Evolutionary conservation across 1,140 invertebrate species (phyloP).

Genomic region (Hyles euphorbiae): DNA sequence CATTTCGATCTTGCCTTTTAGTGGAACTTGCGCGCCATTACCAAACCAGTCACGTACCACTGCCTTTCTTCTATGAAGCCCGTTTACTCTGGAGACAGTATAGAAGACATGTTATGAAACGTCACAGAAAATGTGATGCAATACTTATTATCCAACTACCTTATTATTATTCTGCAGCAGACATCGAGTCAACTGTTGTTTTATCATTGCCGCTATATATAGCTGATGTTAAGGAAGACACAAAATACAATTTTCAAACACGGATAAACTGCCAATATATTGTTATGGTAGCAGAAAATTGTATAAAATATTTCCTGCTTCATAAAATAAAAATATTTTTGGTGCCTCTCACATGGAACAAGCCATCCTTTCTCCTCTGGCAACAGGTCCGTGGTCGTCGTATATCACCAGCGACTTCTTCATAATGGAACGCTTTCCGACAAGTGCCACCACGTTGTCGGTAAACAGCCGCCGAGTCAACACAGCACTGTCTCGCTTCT

Average conservation of each 20-base stretch:
- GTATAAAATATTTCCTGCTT: background rate
- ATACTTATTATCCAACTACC: too few species aligned
- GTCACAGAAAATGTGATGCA: too few species aligned
- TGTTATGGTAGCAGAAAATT: background rate
- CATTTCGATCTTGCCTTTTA: slow-evolving; percentile 87
- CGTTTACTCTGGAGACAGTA: slow-evolving; percentile 78
- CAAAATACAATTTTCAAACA: too few species aligned
- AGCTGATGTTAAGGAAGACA: too few species aligned
- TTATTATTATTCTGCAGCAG: too few species aligned
- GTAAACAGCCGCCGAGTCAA: slow-evolving; percentile 87
- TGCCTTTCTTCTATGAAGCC: slow-evolving; percentile 86
- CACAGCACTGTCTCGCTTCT: slow-evolving; percentile 77
- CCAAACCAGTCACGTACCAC: slow-evolving; percentile 92
- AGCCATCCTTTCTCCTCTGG: slow-evolving; percentile 89
- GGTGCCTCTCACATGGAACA: slow-evolving; percentile 85
- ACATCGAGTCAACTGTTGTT: too few species aligned
- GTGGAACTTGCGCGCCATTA: slow-evolving; percentile 79
- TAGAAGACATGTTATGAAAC: background rate
- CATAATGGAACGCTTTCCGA: slow-evolving; percentile 84
- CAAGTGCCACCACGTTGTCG: slow-evolving; percentile 85
- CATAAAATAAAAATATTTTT: background rate
- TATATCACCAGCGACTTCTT: slow-evolving; percentile 92
- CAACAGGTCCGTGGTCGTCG: slow-evolving; percentile 90
- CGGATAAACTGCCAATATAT: too few species aligned
- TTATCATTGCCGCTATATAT: too few species aligned